Evolutionary conservation across 2,113 vertebrate genomes (phyloP), one percentile per base, ranked within the genome.

Genomic region (Epinephelus fuscoguttatus): DNA sequence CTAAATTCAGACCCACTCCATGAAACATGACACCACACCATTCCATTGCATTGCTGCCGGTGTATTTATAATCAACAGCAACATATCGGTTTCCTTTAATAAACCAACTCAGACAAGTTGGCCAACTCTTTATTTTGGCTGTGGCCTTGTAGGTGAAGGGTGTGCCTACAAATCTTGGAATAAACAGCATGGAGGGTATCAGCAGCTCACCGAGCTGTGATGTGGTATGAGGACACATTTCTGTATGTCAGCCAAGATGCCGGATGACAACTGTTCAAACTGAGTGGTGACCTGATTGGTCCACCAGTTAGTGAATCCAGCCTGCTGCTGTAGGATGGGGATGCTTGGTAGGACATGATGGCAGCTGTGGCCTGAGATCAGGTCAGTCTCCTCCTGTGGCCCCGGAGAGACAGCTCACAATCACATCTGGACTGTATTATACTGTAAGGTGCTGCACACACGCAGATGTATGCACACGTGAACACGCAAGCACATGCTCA

Each of bases 61-160:
- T 67, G 57, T 89, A 91, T 91, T 89, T 88, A 87, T 85, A 90
- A 85, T 88, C 71, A 84, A 64, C 78, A 75, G 79, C 68, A 68
- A 78, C 74, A 79, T 62, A 67, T 68, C 61, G 9, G 73, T 77
- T 83, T 89, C 82, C 55, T 64, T 72, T 80, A 84, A 88, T 78
- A 89, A 7, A 83, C 19, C 23, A 37, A 64, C 77, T 33, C 55
- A 45, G 62, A 80, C 75, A 14, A 69, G 67, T 75, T 75, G 52
- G 75, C 74, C 64, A 64, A 80, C 50, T 70, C 77, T 59, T 56
- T 80, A 59, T 76, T 84, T 84, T 83, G 69, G 63, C 84, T 50
- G 53, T 30, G 76, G 55, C 59, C 67, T 84, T 47, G 40, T 62
- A 71, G 21, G 56, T 42, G 66, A 75, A 78, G 66, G 81, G 84